phyloP scores from a whole-genome alignment of 2,888 invertebrate species.

The Cheilosia vulpina region DNA sequence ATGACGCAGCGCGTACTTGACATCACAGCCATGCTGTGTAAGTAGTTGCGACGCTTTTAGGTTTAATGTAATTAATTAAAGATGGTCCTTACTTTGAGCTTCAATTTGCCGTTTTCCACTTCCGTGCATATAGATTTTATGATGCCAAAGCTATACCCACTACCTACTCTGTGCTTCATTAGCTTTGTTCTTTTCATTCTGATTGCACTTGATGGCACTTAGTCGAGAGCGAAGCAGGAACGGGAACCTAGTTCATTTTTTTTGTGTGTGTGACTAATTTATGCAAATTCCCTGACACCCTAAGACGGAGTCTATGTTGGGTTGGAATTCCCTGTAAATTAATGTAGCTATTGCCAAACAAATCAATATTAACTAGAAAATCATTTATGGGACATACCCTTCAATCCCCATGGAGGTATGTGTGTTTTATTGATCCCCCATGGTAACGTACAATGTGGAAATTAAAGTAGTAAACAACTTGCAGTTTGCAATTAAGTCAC shows the following conservation, averaged over 20 bases:
- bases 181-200: conserved; percentile 28
- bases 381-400: conserved; percentile 33
- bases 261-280: conserved; percentile 19
- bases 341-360: conserved; percentile 8
- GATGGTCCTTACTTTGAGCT: conserved; percentile 54
- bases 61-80: conserved; percentile 61
- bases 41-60: conserved; percentile 2
- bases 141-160: neutral
- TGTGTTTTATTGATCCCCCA: no score
- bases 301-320: conserved; percentile 1
- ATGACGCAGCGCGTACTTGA: conserved; percentile 6
- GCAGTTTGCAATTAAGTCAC: conserved; percentile 60
- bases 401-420: neutral
- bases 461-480: conserved; percentile 44
- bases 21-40: conserved; percentile 3
- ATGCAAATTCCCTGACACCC: conserved; percentile 26
- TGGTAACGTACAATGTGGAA: neutral
- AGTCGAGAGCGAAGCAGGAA: conserved; percentile 2
- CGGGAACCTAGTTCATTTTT: neutral
- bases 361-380: conserved; percentile 61
- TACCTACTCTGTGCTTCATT: conserved; percentile 52
- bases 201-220: conserved; percentile 64
- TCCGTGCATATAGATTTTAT: conserved; percentile 17
- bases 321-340: conserved; percentile 50
- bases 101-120: conserved; percentile 46